These are phyloP conservation scores for Alethe diademata DNA, from an alignment of 2,113 vertebrate species.

Conservation along the genomic window DNA sequence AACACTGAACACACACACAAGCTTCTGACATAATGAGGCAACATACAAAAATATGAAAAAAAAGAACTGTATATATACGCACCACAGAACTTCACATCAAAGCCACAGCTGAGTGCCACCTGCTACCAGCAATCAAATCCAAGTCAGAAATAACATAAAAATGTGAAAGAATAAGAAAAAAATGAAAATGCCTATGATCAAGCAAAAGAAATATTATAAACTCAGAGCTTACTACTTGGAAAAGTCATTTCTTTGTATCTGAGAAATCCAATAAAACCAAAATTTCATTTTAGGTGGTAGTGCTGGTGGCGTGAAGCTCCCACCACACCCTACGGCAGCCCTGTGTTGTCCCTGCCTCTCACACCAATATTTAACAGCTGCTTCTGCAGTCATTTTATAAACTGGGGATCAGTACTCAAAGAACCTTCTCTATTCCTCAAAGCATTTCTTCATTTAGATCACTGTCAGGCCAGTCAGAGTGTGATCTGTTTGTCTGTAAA, in stretches of 20 bases:
- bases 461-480: not conserved
- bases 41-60: not conserved
- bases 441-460: not conserved
- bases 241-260: not conserved
- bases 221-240: not conserved
- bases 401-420: not conserved
- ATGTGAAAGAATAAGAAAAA: not conserved
- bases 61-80: not conserved
- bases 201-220: not conserved
- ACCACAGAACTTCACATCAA: not conserved
- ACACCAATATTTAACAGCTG: not conserved
- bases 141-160: not conserved
- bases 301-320: not conserved
- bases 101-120: not conserved
- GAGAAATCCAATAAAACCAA: not conserved
- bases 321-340: accelerated
- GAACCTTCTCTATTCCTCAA: not conserved
- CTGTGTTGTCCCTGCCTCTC: not conserved
- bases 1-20: not conserved
- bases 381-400: not conserved
- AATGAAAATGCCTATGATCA: not conserved
- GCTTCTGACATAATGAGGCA: not conserved
- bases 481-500: not conserved
- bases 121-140: not conserved
- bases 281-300: not conserved